Percentiles rank a stretch among this genome's conserved stretches.
Conservation (phyloP, 2,888 invertebrate species). For the Torymus aiolomorphi region DNA sequence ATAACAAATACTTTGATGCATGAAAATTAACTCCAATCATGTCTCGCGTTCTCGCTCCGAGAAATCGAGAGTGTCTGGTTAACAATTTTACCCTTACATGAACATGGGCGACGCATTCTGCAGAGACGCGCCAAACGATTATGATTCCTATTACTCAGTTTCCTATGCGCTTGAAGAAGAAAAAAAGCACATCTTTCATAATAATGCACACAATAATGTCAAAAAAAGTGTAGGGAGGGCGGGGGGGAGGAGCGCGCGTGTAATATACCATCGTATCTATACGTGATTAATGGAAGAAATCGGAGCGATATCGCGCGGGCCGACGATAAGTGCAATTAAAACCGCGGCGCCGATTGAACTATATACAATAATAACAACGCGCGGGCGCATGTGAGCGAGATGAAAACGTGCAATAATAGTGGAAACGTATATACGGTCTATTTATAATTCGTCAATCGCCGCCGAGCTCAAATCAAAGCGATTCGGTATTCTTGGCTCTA, state of each 20-base stretch:
- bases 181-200: slow-evolving; percentile 51
- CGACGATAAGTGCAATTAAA: not conserved
- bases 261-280: no score
- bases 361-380: not conserved
- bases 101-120: slow-evolving; percentile 40
- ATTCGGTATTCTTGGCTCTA: slow-evolving; percentile 13
- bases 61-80: slow-evolving; percentile 31
- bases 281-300: slow-evolving; percentile 15
- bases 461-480: not conserved
- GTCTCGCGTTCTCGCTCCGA: not conserved
- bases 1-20: no score
- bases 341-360: not conserved
- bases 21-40: slow-evolving; percentile 35
- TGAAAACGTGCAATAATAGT: not conserved
- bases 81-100: slow-evolving; percentile 44
- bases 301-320: not conserved
- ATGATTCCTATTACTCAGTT: slow-evolving; percentile 34
- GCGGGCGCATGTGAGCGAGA: no score
- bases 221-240: no score
- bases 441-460: slow-evolving; percentile 14
- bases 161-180: slow-evolving; percentile 46
- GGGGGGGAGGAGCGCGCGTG: no score
- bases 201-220: slow-evolving; percentile 34
- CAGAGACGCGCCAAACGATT: slow-evolving; percentile 41
- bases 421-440: slow-evolving; percentile 23